Percentiles rank a stretch among this genome's conserved stretches.
These are phyloP conservation scores for Baccha elongata DNA, from an alignment of 2,888 invertebrate genomes.

Conservation along the genomic window DNA sequence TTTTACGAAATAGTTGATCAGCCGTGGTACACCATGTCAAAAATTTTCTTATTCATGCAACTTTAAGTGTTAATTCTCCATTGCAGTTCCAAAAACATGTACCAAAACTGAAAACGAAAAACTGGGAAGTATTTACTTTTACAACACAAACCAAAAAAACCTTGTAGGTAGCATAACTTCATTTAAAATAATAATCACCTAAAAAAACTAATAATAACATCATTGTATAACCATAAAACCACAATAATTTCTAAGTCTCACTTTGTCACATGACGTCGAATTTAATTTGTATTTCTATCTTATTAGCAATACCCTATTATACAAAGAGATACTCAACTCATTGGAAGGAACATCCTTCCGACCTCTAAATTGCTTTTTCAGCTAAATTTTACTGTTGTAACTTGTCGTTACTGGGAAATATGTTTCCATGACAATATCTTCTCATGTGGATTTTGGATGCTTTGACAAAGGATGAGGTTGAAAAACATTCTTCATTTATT, in stretches of 20 bases:
- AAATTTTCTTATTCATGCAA: too few species aligned
- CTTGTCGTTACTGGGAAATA: not conserved
- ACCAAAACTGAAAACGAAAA: too few species aligned
- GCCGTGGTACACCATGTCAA: too few species aligned
- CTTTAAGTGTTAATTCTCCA: too few species aligned
- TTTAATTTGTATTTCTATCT: slow-evolving; percentile 34
- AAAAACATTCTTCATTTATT: slow-evolving; percentile 18
- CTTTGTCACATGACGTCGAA: slow-evolving; percentile 36
- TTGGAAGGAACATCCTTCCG: not conserved
- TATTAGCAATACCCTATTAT: slow-evolving; percentile 9
- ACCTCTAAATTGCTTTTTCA: not conserved
- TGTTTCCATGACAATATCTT: not conserved
- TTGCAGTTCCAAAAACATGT: too few species aligned
- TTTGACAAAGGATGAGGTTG: not conserved
- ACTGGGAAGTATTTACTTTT: too few species aligned
- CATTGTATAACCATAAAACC: slow-evolving; percentile 8
- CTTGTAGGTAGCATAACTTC: too few species aligned
- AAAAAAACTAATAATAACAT: slow-evolving; percentile 34
- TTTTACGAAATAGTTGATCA: too few species aligned
- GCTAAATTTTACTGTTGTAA: not conserved
- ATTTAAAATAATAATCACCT: slow-evolving; percentile 23
- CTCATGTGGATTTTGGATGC: not conserved
- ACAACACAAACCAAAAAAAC: too few species aligned
- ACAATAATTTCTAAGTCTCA: slow-evolving; percentile 29
- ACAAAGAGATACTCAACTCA: not conserved